These are phyloP conservation scores for Takifugu rubripes DNA, from an alignment of 2,797 vertebrate genomes.

Conservation along the genomic window DNA sequence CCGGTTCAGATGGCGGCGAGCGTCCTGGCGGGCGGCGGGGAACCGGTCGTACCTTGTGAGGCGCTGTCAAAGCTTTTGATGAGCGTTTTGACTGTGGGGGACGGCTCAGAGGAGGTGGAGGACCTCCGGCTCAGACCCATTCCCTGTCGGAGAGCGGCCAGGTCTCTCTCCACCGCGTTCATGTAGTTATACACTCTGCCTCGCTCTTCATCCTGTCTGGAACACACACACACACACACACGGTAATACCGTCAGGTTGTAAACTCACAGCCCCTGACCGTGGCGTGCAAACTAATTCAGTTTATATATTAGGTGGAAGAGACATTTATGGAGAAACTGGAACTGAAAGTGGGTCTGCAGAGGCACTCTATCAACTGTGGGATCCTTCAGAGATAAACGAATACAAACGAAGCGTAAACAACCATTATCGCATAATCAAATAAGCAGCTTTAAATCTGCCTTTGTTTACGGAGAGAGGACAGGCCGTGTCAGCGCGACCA, in stretches of 20 bases:
- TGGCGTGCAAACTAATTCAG: background rate
- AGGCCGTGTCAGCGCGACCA: constrained; percentile 10
- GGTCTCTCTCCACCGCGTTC: constrained; percentile 92
- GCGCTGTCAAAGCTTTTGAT: constrained; percentile 97
- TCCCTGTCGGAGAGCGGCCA: constrained; percentile 90
- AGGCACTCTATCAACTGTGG: constrained; percentile 1
- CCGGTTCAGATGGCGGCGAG: background rate
- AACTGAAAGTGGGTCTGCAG: background rate
- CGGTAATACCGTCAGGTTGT: background rate
- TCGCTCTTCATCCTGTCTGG: constrained; percentile 92
- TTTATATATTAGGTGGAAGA: background rate
- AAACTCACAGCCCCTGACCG: no score
- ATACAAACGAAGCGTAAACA: background rate
- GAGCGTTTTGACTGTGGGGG: constrained; percentile 94
- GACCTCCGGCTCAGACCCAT: constrained; percentile 92
- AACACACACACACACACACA: constrained; percentile 13
- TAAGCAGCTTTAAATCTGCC: constrained; percentile 3
- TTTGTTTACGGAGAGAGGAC: constrained; percentile 20
- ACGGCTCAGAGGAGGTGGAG: constrained; percentile 92
- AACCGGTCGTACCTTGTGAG: constrained; percentile 69
- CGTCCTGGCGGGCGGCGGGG: no score
- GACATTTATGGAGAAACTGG: background rate
- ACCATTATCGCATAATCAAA: constrained; percentile 13
- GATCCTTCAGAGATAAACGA: constrained; percentile 1
- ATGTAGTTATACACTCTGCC: constrained; percentile 98